phyloP scores from a whole-genome alignment of 2,888 invertebrate genomes.

The Heliconius cydno region DNA sequence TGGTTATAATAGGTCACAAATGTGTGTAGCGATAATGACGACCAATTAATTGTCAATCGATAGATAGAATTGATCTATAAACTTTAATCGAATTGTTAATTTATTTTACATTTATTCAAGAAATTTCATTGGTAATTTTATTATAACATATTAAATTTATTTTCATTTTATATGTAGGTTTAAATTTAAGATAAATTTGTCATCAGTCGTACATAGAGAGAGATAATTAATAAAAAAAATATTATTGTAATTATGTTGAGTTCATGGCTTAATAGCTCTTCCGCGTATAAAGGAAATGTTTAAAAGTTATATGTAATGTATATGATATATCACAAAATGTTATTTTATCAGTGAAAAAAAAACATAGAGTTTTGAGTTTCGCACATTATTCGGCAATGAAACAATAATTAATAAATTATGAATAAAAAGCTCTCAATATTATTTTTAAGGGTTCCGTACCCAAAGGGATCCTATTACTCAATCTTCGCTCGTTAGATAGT shows the following conservation, averaged over 20 bases:
- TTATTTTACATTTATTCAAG: conserved; percentile 10
- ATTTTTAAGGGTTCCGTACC: no score
- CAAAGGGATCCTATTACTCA: no score
- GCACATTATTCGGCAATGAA: no score
- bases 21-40: conserved; percentile 4
- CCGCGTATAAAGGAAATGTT: background rate
- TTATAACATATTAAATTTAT: background rate
- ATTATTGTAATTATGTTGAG: background rate
- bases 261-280: background rate
- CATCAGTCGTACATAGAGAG: background rate
- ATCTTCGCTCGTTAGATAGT: no score
- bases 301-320: background rate
- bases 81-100: conserved; percentile 13
- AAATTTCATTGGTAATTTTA: background rate
- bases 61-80: conserved; percentile 21
- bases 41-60: conserved; percentile 10
- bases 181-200: background rate
- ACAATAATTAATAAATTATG: no score
- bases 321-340: no score
- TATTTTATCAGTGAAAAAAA: no score
- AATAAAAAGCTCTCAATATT: no score
- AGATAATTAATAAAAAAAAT: background rate
- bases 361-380: no score
- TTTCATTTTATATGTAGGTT: background rate
- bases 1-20: conserved; percentile 11